Base-by-base conservation (phyloP, 2,113 vertebrate genomes). In the Saccopteryx bilineata region DNA sequence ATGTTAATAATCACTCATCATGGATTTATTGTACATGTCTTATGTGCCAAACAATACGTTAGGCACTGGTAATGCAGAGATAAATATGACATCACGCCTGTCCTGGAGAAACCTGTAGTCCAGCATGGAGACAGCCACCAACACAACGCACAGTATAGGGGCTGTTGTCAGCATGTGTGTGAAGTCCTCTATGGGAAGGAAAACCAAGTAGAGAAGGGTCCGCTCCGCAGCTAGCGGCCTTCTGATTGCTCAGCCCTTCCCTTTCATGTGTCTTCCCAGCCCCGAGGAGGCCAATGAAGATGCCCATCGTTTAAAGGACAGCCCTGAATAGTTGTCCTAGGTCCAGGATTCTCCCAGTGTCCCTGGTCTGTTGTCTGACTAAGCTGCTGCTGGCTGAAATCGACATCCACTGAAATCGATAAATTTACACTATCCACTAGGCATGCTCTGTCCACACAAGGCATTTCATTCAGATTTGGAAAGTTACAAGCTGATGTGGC, bases 401-500 rank as follows among this genome's bases (percentile, higher is more conserved):
- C 5, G 23, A 3, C 65, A 26, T 14, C 21, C 58, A 4, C 58
- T 4, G 17, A 66, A 23, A 31, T 66, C 63, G 23, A 31, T 66
- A 63, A 72, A 54, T 17, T 65, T 19, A 23, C 63, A 14, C 58
- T 14, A 3, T 54, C 65, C 80, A 1, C 52, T 95, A 71, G 0
- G 0, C 66, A 7, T 9, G 90, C 92, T 31, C 61, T 56, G 17
- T 95, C 56, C 14, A 6, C 89, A 96, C 88, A 56, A 93, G 96
- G 83, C 95, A 69, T 92, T 96, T 95, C 96, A 97, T 98, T 98
- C 97, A 98, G 98, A 96, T 98, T 98, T 97, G 98, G 97, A 98
- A 98, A 98, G 97, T 33, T 97, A 95, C 97, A 98, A 93, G 92
- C 93, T 98, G 98, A 98, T 96, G 93, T 48, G 86, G 92, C 90